Conservation (phyloP, 2,797 vertebrate species). For the Schizopygopsis pylzovi region DNA sequence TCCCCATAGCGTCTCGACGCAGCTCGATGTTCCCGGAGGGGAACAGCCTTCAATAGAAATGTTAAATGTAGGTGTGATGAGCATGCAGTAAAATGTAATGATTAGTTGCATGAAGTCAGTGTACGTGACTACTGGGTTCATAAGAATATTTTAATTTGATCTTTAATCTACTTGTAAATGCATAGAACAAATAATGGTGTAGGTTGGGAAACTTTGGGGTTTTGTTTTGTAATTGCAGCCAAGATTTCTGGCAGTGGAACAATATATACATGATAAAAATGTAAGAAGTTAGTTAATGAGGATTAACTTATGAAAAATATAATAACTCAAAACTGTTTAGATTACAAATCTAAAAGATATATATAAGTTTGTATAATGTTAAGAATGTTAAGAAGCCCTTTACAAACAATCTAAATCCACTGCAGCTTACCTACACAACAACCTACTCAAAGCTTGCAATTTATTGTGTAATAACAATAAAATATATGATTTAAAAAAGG, state of each 20-base stretch:
- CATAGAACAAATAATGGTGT: neutral
- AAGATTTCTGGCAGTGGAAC: neutral
- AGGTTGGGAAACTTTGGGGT: neutral
- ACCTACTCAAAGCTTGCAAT: neutral
- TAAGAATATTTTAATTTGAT: neutral
- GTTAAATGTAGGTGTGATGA: neutral
- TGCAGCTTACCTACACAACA: neutral
- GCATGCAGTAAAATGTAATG: neutral
- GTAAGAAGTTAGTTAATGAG: neutral
- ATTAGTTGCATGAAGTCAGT: neutral
- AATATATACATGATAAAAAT: neutral
- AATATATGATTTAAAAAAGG: neutral
- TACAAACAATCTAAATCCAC: neutral
- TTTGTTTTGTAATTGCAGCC: neutral
- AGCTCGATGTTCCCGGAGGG: no score
- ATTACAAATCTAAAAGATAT: neutral
- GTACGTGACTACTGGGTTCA: neutral
- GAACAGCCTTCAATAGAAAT: neutral
- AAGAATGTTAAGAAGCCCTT: neutral
- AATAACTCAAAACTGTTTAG: neutral
- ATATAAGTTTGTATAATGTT: neutral
- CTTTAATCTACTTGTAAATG: conserved; percentile 10
- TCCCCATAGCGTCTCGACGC: no score
- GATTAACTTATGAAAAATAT: neutral
- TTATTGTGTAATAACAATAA: neutral